phyloP scores from a whole-genome alignment of 2,888 invertebrate species.

The Diaphora mendica region DNA sequence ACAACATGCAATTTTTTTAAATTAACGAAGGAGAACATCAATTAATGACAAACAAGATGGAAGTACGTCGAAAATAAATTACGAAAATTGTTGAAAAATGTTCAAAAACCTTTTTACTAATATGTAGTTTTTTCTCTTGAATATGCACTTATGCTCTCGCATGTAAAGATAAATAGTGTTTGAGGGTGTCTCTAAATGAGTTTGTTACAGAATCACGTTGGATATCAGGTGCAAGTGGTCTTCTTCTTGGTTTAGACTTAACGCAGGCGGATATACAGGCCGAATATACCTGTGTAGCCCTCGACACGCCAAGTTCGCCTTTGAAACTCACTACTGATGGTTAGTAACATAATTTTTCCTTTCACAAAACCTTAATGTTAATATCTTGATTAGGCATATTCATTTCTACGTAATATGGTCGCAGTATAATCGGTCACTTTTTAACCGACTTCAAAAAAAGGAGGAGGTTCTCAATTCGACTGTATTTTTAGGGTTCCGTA shows the following conservation, averaged over 20 bases:
- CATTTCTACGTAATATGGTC: too few relatives aligned
- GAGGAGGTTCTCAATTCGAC: too few relatives aligned
- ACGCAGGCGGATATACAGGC: constrained; percentile 80
- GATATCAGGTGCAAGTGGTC: constrained; percentile 76
- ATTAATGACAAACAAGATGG: neutral
- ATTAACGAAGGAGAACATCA: neutral
- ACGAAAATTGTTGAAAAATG: neutral
- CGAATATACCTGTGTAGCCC: constrained; percentile 78
- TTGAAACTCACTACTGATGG: constrained; percentile 80
- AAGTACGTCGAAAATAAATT: neutral
- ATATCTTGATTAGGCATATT: too few relatives aligned
- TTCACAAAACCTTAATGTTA: too few relatives aligned
- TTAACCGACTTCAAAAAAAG: too few relatives aligned
- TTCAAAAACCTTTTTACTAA: neutral
- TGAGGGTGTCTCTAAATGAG: neutral
- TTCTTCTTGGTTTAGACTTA: constrained; percentile 75
- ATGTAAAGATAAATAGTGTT: neutral
- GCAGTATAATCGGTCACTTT: too few relatives aligned
- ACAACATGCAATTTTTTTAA: neutral
- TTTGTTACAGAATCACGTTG: constrained; percentile 74
- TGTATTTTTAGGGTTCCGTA: too few relatives aligned
- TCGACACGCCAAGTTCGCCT: constrained; percentile 72
- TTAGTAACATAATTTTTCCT: constrained; percentile 48
- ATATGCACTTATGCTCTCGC: neutral
- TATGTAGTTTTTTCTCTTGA: too few relatives aligned